Conservation (phyloP, 2,888 invertebrate species). For the Drosophila emarginata region DNA sequence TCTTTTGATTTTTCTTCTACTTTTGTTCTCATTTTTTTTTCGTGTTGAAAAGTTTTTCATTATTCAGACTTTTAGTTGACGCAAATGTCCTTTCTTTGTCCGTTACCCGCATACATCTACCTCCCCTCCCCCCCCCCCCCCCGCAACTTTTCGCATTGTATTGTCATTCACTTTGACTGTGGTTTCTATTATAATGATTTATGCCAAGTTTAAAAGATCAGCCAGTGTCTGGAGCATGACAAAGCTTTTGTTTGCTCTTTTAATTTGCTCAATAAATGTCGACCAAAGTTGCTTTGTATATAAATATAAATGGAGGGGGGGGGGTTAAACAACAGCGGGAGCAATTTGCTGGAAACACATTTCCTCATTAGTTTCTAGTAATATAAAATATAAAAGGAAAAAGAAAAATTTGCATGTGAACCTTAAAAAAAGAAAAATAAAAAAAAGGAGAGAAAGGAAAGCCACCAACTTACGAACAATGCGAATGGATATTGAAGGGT, state of each 20-base stretch:
- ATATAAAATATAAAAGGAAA: background rate
- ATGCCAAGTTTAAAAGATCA: slow-evolving; percentile 53
- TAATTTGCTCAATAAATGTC: slow-evolving; percentile 60
- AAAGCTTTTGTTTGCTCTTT: slow-evolving; percentile 61
- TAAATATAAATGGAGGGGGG: background rate
- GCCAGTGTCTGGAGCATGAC: slow-evolving; percentile 40
- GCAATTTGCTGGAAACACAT: slow-evolving; percentile 49
- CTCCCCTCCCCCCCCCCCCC: background rate
- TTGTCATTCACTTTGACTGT: background rate
- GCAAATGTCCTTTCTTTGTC: slow-evolving; percentile 27
- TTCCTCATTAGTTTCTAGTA: slow-evolving; percentile 44
- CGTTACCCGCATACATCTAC: background rate
- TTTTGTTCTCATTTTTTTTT: background rate
- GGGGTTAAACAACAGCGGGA: slow-evolving; percentile 30
- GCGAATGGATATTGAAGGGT: background rate
- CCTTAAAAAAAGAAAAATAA: background rate
- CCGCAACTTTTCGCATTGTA: no score
- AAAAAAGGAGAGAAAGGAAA: background rate
- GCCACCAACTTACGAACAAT: background rate
- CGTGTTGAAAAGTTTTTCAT: slow-evolving; percentile 45
- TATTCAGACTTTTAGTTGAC: slow-evolving; percentile 43
- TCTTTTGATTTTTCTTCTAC: background rate
- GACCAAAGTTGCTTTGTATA: background rate
- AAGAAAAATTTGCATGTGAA: slow-evolving; percentile 7
- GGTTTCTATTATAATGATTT: slow-evolving; percentile 46